Evolutionary conservation across 2,113 vertebrate species (phyloP), one percentile per base, ranked within the genome.

Genomic region (Alaudala cheleensis): DNA sequence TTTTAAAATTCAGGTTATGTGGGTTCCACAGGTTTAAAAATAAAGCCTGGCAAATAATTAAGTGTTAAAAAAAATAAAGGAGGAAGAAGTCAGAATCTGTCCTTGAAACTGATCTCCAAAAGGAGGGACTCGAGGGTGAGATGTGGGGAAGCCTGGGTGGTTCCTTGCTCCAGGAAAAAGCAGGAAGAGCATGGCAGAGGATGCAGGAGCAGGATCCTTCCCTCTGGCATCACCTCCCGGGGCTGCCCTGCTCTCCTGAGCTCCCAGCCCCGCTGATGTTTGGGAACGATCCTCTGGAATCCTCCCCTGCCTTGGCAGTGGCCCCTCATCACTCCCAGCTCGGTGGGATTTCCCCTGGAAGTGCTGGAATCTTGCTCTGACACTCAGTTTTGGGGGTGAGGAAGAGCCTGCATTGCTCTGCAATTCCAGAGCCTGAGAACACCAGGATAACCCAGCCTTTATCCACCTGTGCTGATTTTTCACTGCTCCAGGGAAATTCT

Each of bases 1-100:
- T 33, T 54, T 66, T 37, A 13, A 58, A 56, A 33, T 14, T 23
- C 15, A n/a, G 51, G 29, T 71, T 50, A 14, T 16, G 69, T 77
- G 87, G 24, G 39, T 72, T 86, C 77, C 84, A 67, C 49, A 18
- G 66, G 29, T 79, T 79, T 64, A 86, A 86, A 95, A 92, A 92
- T 85, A 80, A 91, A 94, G 12, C 58, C 57, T 91, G 72, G 61
- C 29, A 79, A 76, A 67, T 56, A 66, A 80, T 54, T 44, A 25
- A 45, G 25, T 53, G 22, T 8, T 21, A 57, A 69, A 81, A 61
- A 56, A 44, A 53, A 62, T 7, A 14, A 10, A 19, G 6, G 11
- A 45, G 11, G 1, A 15, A 9, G 7, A 18, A 31, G 29, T 18
- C 54, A 40, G 42, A 66, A 12, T 4, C 28, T 5, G 4, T 33